Conservation (phyloP, 2,888 invertebrate species). For the Mechanitis mazaeus region DNA sequence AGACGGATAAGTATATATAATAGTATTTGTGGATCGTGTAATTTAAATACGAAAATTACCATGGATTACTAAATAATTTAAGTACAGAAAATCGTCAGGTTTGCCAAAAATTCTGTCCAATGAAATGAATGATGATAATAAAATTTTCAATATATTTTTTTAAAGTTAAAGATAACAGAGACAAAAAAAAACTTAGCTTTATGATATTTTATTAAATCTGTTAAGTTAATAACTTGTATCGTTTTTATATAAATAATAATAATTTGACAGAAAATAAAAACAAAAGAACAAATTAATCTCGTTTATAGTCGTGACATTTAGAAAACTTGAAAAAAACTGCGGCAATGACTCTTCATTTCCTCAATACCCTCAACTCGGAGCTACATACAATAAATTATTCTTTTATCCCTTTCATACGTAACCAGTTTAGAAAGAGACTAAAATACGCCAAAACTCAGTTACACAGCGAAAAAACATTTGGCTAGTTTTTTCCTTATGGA, state of each 20-base stretch:
- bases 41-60: no score
- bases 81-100: no score
- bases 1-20: no score
- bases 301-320: constrained; percentile 37
- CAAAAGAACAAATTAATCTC: constrained; percentile 5
- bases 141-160: no score
- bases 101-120: no score
- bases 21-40: no score
- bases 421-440: constrained; percentile 24
- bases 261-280: not conserved
- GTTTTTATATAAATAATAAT: no score
- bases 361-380: constrained; percentile 13
- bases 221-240: no score
- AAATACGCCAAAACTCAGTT: constrained; percentile 7
- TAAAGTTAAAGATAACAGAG: no score
- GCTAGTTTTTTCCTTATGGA: constrained; percentile 48
- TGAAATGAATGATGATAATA: no score
- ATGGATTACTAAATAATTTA: no score
- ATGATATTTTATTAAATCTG: not conserved
- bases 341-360: constrained; percentile 62
- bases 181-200: no score
- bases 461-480: constrained; percentile 28
- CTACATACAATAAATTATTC: constrained; percentile 19
- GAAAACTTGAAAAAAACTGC: constrained; percentile 60
- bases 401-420: constrained; percentile 27